These are phyloP conservation scores for Nicator chloris DNA, from an alignment of 2,113 vertebrate species.

Conservation along the genomic window DNA sequence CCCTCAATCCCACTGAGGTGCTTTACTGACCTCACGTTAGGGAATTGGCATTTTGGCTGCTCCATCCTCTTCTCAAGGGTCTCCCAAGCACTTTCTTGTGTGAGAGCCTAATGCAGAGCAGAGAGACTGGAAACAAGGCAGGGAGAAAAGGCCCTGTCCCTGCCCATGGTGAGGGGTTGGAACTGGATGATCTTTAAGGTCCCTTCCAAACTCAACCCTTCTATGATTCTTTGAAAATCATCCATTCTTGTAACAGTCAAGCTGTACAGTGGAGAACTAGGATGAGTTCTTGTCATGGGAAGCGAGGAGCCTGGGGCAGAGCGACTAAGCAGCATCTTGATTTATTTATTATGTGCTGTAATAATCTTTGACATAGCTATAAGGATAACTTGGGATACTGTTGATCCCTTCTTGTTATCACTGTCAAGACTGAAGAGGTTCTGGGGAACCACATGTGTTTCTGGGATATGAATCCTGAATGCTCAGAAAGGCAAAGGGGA, in stretches of 20 bases:
- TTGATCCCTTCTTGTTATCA: not conserved
- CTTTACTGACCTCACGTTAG: not conserved
- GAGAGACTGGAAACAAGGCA: not conserved
- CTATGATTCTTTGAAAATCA: not conserved
- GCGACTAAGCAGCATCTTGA: not conserved
- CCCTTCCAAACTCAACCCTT: not conserved
- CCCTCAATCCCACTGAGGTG: not conserved
- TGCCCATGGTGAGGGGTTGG: not conserved
- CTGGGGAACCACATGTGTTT: not conserved
- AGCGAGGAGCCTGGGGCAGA: not conserved
- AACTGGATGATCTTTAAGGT: not conserved
- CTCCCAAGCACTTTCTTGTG: not conserved
- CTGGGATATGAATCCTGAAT: not conserved
- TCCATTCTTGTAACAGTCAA: not conserved
- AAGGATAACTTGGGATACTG: not conserved
- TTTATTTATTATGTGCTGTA: not conserved
- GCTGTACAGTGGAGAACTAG: rapidly evolving
- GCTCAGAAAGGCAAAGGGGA: not conserved
- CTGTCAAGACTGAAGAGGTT: not conserved
- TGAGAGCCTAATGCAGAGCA: not conserved
- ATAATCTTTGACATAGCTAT: not conserved
- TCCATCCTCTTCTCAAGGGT: not conserved
- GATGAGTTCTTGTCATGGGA: not conserved
- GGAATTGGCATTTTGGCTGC: rapidly evolving
- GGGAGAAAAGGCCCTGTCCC: not conserved